A percentile compares a stretch with the other conserved stretches of the same genome.
Evolutionary conservation across 2,113 vertebrate genomes (phyloP).

Genomic region (Xenopus laevis): DNA sequence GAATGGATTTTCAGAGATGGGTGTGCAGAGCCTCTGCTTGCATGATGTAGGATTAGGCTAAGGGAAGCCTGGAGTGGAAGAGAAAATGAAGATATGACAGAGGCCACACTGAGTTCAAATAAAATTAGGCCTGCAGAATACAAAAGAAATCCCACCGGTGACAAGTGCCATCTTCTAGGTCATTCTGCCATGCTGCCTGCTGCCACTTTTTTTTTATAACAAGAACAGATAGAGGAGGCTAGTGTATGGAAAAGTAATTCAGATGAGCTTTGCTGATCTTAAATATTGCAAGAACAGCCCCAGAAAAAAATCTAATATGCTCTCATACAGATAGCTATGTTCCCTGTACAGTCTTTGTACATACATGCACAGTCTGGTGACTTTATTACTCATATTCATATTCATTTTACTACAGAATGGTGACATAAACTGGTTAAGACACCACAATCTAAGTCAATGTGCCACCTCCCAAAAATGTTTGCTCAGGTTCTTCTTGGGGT

Average conservation of each 20-base stretch:
- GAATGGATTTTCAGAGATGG: constrained; percentile 56
- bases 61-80: constrained; percentile 78
- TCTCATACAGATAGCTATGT: no score
- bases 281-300: constrained; percentile 44
- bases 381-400: no score
- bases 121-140: constrained; percentile 97
- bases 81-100: constrained; percentile 94
- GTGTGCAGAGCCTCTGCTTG: constrained; percentile 58
- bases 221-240: constrained; percentile 71
- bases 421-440: no score
- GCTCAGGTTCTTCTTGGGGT: no score
- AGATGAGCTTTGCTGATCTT: constrained; percentile 58
- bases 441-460: no score
- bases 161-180: constrained; percentile 98
- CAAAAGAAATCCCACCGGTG: constrained; percentile 86
- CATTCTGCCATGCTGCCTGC: constrained; percentile 94
- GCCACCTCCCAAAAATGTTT: no score
- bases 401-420: no score
- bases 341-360: no score
- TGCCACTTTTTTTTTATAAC: constrained; percentile 92
- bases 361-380: no score
- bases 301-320: no score
- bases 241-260: constrained; percentile 64
- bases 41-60: constrained; percentile 62
- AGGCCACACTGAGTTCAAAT: constrained; percentile 92